These are phyloP conservation scores for Drosophila putrida DNA, from an alignment of 2,888 invertebrate genomes.

Conservation along the genomic window DNA sequence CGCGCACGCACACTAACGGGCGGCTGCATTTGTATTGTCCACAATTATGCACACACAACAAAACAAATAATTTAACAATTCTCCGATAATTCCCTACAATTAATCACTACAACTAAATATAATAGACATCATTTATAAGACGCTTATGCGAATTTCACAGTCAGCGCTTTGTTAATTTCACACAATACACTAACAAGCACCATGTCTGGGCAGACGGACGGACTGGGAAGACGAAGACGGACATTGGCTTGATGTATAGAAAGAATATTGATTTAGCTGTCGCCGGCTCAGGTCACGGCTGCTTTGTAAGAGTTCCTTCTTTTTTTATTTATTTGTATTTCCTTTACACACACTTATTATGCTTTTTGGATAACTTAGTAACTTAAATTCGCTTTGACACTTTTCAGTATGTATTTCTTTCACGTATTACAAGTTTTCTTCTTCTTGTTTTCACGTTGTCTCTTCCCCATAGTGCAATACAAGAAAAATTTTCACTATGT, in stretches of 20 bases:
- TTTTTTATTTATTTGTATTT: not conserved
- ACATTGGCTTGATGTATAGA: slow-evolving; percentile 16
- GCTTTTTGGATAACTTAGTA: slow-evolving; percentile 10
- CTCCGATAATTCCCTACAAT: slow-evolving; percentile 35
- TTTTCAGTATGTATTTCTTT: slow-evolving; percentile 77
- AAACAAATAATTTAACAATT: slow-evolving; percentile 57
- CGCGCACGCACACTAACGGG: slow-evolving; percentile 6
- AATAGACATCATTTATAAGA: slow-evolving; percentile 15
- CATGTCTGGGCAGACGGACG: slow-evolving; percentile 40
- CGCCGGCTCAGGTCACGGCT: slow-evolving; percentile 50
- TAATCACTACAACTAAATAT: slow-evolving; percentile 44
- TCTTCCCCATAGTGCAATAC: slow-evolving; percentile 46
- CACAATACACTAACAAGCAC: slow-evolving; percentile 39
- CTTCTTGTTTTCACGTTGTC: slow-evolving; percentile 73
- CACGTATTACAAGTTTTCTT: slow-evolving; percentile 75
- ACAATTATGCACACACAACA: slow-evolving; percentile 61
- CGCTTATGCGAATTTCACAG: slow-evolving; percentile 1
- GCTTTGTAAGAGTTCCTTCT: slow-evolving; percentile 5
- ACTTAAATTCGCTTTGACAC: slow-evolving; percentile 34
- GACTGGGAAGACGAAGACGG: slow-evolving; percentile 28
- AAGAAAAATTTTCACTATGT: slow-evolving; percentile 44
- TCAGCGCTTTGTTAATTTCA: slow-evolving; percentile 7
- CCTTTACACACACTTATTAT: slow-evolving; percentile 6
- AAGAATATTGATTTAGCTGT: slow-evolving; percentile 71
- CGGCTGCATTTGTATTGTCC: slow-evolving; percentile 40